A percentile compares a stretch with the other conserved stretches of the same genome.
Evolutionary conservation across 2,797 vertebrate species (phyloP).

Genomic region (Peromyscus attwateri): DNA sequence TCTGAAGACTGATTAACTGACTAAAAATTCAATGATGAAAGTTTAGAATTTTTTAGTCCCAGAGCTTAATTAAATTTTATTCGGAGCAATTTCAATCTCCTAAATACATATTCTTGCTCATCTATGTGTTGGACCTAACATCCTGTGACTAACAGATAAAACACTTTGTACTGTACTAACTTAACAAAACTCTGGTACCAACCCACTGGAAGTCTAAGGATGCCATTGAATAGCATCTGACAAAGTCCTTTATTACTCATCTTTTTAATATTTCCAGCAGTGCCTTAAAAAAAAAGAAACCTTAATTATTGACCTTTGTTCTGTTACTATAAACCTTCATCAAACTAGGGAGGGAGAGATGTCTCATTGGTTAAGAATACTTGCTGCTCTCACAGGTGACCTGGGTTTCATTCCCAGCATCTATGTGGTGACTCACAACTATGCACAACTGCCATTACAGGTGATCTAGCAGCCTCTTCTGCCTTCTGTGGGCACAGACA

Average conservation of each 20-base stretch:
- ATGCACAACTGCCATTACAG: not conserved
- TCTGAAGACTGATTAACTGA: not conserved
- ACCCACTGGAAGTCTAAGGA: not conserved
- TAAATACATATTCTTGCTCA: not conserved
- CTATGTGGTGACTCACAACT: not conserved
- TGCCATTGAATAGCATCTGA: not conserved
- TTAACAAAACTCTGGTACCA: not conserved
- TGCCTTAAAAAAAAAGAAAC: not conserved
- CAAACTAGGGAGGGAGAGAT: not conserved
- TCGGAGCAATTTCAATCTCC: not conserved
- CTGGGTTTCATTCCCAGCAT: not conserved
- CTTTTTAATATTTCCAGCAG: not conserved
- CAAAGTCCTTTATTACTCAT: not conserved
- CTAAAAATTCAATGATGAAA: not conserved
- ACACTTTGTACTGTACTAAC: not conserved
- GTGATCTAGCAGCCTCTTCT: not conserved
- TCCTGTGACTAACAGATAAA: not conserved
- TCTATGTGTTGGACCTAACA: not conserved
- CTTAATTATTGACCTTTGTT: not conserved
- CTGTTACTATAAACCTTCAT: not conserved
- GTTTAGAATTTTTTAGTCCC: not conserved
- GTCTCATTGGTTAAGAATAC: not conserved
- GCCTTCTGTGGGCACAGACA: not conserved
- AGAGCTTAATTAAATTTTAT: not conserved
- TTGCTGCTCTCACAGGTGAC: not conserved